phyloP scores from a whole-genome alignment of 1,140 invertebrate species.

The Calephelis virginiensis region DNA sequence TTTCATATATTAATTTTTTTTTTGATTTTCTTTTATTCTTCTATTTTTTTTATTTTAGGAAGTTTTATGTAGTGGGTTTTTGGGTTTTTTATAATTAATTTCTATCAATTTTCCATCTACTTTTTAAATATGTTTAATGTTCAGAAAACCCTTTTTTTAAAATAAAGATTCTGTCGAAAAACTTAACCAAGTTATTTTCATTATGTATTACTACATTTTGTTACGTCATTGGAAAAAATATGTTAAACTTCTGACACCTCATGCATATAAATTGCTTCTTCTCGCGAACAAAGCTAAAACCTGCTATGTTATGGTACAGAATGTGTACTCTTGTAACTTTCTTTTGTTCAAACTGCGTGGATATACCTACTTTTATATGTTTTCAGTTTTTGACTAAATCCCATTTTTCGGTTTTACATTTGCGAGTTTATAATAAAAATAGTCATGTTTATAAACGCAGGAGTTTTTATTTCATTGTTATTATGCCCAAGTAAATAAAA shows the following conservation, averaged over 20 bases:
- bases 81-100: no score
- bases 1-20: no score
- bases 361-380: background rate
- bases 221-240: slow-evolving; percentile 12
- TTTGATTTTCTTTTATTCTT: no score
- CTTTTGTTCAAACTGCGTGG: background rate
- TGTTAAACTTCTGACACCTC: slow-evolving; percentile 12
- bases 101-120: no score
- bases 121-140: no score
- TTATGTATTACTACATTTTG: slow-evolving; percentile 8
- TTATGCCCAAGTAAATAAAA: no score
- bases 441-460: no score
- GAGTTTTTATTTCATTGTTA: no score
- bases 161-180: background rate
- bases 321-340: background rate
- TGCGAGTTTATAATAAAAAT: no score
- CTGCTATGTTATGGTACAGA: background rate
- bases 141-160: no score
- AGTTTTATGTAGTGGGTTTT: no score
- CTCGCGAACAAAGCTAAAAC: slow-evolving; percentile 12
- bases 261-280: slow-evolving; percentile 14
- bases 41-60: no score
- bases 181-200: background rate
- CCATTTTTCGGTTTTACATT: background rate
- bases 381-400: background rate